Percentiles rank a stretch among this genome's conserved stretches.
phyloP scores from a whole-genome alignment of 1,140 invertebrate species.

The Dolichoris vasculosae region DNA sequence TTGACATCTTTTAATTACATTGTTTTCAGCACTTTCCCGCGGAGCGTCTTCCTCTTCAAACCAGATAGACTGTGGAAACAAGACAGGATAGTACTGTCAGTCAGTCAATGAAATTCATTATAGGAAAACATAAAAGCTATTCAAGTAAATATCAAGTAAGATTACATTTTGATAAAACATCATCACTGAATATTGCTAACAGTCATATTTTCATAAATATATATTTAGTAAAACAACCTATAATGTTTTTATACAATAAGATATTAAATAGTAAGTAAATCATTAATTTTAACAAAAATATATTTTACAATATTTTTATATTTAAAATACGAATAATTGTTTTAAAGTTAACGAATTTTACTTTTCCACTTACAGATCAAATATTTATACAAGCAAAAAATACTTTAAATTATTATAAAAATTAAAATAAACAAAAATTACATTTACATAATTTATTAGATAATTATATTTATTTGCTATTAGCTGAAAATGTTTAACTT shows the following conservation, averaged over 20 bases:
- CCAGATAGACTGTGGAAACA: slow-evolving; percentile 81
- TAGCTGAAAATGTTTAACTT: too few relatives aligned
- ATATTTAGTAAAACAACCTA: neutral
- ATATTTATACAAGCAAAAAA: too few relatives aligned
- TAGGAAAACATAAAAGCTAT: neutral
- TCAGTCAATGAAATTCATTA: slow-evolving; percentile 57
- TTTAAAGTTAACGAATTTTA: too few relatives aligned
- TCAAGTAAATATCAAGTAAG: neutral
- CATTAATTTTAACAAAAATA: neutral
- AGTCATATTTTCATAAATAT: neutral
- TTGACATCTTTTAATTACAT: slow-evolving; percentile 69
- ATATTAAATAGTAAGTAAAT: neutral
- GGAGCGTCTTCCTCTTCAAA: slow-evolving; percentile 77
- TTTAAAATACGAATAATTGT: too few relatives aligned
- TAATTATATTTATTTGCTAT: too few relatives aligned
- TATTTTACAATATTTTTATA: too few relatives aligned
- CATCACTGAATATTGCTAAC: neutral
- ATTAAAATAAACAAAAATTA: too few relatives aligned
- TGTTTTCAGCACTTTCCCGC: slow-evolving; percentile 72
- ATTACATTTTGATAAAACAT: neutral
- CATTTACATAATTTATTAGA: too few relatives aligned
- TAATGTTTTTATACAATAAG: neutral
- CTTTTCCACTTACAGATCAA: too few relatives aligned
- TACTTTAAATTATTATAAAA: too few relatives aligned
- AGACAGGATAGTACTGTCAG: slow-evolving; percentile 63